phyloP scores from a whole-genome alignment of 2,888 invertebrate species.

The Chymomyza fuscimana region DNA sequence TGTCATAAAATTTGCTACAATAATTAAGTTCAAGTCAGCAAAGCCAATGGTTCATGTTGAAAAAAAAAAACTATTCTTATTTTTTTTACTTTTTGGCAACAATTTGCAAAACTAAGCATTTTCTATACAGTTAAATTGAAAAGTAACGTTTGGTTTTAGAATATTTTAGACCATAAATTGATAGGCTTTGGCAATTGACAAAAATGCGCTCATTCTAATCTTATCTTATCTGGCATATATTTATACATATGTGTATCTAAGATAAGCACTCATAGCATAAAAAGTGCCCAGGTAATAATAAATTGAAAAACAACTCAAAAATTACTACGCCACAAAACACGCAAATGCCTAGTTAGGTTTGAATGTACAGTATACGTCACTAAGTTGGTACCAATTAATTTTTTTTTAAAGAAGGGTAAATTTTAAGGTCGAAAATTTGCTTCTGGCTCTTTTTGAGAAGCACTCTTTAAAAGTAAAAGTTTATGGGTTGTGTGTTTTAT shows the following conservation, averaged over 20 bases:
- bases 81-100: background rate
- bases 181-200: conserved; percentile 40
- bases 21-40: background rate
- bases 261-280: background rate
- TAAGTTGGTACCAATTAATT: no score
- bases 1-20: background rate
- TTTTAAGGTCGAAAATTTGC: no score
- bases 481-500: no score
- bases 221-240: conserved; percentile 43
- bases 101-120: background rate
- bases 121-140: background rate
- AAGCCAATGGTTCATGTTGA: background rate
- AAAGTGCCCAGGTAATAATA: background rate
- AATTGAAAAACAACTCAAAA: background rate
- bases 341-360: no score
- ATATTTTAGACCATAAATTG: conserved; percentile 1
- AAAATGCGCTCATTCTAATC: conserved; percentile 10
- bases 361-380: no score
- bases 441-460: no score
- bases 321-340: background rate
- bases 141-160: background rate
- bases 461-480: no score
- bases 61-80: background rate
- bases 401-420: no score
- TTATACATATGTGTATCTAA: background rate